Percentiles rank a stretch among this genome's conserved stretches.
These are phyloP conservation scores for Nothocercus nigrocapillus DNA, from an alignment of 2,113 vertebrate species.

Conservation along the genomic window DNA sequence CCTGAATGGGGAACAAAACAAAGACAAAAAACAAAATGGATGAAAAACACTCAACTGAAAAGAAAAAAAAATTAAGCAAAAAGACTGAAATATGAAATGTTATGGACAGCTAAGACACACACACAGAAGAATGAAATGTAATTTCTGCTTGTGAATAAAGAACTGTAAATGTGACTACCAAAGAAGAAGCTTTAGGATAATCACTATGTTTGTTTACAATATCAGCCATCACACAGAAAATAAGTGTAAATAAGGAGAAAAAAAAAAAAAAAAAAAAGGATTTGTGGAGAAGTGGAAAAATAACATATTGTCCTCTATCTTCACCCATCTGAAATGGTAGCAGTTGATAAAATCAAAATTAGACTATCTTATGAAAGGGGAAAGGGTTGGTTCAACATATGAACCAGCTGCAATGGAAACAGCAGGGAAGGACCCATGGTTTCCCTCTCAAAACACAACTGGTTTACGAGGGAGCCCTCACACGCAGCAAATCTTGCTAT, in stretches of 20 bases:
- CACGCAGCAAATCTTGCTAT: neutral
- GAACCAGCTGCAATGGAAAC: neutral
- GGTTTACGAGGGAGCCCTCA: neutral
- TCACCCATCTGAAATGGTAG: neutral
- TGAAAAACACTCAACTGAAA: conserved; percentile 76
- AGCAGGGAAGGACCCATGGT: neutral
- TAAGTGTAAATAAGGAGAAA: neutral
- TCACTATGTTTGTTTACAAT: conserved; percentile 21
- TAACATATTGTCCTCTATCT: neutral
- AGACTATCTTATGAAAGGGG: neutral
- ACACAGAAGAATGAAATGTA: neutral
- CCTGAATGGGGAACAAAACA: conserved; percentile 83
- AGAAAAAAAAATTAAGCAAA: conserved; percentile 66
- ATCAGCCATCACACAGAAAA: neutral
- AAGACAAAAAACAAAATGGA: conserved; percentile 74
- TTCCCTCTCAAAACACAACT: neutral
- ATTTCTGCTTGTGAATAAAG: neutral
- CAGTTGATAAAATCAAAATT: neutral
- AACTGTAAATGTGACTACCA: neutral
- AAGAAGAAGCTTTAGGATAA: neutral
- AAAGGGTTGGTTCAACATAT: neutral
- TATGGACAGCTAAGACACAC: conserved; percentile 10
- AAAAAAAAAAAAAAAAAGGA: neutral
- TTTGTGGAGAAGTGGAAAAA: neutral
- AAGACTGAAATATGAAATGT: conserved; percentile 49